Evolutionary conservation across 2,797 vertebrate species (phyloP), one percentile per base, ranked within the genome.

Genomic region (Diceros bicornis): DNA sequence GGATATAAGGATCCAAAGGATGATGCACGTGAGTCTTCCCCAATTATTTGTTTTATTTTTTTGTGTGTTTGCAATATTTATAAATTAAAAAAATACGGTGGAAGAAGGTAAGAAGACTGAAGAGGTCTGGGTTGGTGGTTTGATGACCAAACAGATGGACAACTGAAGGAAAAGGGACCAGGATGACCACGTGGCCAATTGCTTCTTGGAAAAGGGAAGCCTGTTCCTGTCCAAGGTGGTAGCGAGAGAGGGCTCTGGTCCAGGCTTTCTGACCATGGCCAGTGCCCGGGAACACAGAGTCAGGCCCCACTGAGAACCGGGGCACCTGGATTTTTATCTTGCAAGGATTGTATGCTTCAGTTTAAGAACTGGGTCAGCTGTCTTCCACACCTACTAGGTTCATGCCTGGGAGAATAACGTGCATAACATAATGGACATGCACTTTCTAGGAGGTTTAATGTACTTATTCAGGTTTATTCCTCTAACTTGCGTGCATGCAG

Each of bases 401-500:
- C 7, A 1, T 61, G 74, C 69, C 29, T 17, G 52, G 44, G n/a
- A n/a, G 71, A 86, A 34, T 18, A 52, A 14, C 2, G 10, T 12
- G 8, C 34, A 25, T 29, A 47, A 72, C 77, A 61, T 27, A 47
- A 72, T 1, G 13, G 7, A 55, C 47, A 55, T 1, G 0, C 50
- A 16, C 7, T 78, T 55, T 66, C 82, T 83, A 55, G 50, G 44
- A 27, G n/a, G 21, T 25, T 87, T 75, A 59, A 59, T 23, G 66
- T 8, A 61, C 18, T 81, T 77, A 44, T 27, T 92, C 50, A 50
- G 29, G 23, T 55, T 72, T 87, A 72, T 71, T 91, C 11, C 41
- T 94, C 59, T 81, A 85, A 93, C n/a, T 86, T 84, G 29, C 55
- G 17, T 50, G 72, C 61, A 77, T 91, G 52, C 4, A 41, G 72